Percentiles rank a stretch among this genome's conserved stretches.
Conservation (phyloP, 2,797 vertebrate genomes). For the Echeneis naucrates region DNA sequence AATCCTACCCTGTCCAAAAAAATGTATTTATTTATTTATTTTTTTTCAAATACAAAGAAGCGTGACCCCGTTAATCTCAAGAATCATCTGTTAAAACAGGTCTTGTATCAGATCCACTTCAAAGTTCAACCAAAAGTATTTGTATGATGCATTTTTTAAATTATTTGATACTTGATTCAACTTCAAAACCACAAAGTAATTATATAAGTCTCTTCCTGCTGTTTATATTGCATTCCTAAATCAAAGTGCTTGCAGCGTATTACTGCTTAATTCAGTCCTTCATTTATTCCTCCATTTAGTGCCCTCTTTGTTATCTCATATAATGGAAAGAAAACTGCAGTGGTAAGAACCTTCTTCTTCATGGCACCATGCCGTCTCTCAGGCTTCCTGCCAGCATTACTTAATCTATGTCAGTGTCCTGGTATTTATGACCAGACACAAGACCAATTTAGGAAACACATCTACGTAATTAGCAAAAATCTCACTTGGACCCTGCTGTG, state of each 20-base stretch:
- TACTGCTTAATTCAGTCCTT: slow-evolving; percentile 38
- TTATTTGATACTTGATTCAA: background rate
- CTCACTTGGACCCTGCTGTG: slow-evolving; percentile 38
- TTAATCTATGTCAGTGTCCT: slow-evolving; percentile 48
- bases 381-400: slow-evolving; percentile 49
- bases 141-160: background rate
- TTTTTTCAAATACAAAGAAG: slow-evolving; percentile 19
- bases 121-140: background rate
- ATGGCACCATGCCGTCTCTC: slow-evolving; percentile 43
- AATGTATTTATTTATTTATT: too few relatives aligned
- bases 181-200: background rate
- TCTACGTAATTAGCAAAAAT: slow-evolving; percentile 66
- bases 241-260: slow-evolving; percentile 15
- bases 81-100: background rate
- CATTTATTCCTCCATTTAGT: slow-evolving; percentile 22
- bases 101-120: background rate
- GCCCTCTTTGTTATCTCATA: slow-evolving; percentile 39
- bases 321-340: slow-evolving; percentile 47
- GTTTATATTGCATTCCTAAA: slow-evolving; percentile 10
- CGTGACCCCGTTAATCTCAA: slow-evolving; percentile 8
- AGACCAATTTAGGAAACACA: slow-evolving; percentile 67
- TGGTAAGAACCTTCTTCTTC: slow-evolving; percentile 36
- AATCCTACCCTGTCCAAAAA: background rate
- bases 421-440: slow-evolving; percentile 62
- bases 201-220: background rate